A percentile compares a stretch with the other conserved stretches of the same genome.
These are phyloP conservation scores for Fukomys damarensis DNA, from an alignment of 2,113 vertebrate species.

Conservation along the genomic window DNA sequence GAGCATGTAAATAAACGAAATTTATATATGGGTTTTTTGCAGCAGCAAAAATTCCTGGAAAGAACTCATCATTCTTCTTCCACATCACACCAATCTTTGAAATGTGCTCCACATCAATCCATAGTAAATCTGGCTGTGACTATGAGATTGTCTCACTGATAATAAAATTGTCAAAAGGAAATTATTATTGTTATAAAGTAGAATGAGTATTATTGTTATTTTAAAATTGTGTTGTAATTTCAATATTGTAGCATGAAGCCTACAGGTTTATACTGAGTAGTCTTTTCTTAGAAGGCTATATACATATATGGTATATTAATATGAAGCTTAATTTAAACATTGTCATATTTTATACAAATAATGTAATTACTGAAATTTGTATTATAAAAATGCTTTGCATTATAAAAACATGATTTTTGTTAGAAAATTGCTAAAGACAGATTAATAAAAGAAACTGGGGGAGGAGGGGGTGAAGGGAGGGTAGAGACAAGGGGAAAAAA, in stretches of 20 bases:
- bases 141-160: background rate
- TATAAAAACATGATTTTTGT: background rate
- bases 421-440: background rate
- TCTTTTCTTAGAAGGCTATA: background rate
- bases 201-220: background rate
- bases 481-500: too few relatives aligned
- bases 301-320: background rate
- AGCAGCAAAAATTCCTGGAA: background rate
- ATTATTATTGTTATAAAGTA: background rate
- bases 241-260: background rate
- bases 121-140: background rate
- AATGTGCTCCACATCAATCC: background rate
- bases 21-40: background rate
- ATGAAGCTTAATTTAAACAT: background rate
- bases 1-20: background rate
- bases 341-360: slow-evolving; percentile 36
- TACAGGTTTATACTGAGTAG: background rate
- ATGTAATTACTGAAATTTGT: background rate
- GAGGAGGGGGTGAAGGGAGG: too few relatives aligned
- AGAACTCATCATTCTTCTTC: background rate
- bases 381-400: slow-evolving; percentile 24
- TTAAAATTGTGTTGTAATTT: background rate
- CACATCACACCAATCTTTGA: background rate
- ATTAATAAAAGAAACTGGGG: background rate
- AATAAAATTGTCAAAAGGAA: background rate